phyloP scores from a whole-genome alignment of 2,113 vertebrate species.

The Leptobrachium ailaonicum region DNA sequence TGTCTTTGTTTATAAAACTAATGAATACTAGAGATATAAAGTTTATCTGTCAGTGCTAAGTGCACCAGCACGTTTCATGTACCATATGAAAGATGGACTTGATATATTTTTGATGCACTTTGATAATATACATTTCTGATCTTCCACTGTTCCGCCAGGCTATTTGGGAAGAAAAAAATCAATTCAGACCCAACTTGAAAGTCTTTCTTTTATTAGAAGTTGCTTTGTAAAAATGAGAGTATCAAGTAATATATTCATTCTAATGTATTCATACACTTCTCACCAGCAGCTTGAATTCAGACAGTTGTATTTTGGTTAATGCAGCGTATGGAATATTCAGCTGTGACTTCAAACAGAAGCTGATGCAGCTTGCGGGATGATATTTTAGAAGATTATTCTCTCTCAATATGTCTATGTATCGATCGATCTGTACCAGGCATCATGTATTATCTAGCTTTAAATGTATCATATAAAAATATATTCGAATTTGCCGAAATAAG shows the following conservation, averaged over 20 bases:
- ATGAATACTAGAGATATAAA: conserved; percentile 49
- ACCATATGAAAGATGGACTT: conserved; percentile 39
- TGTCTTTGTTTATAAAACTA: conserved; percentile 50
- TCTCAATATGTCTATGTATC: no score
- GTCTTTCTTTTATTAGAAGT: conserved; percentile 50
- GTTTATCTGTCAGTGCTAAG: conserved; percentile 49
- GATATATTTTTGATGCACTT: conserved; percentile 49
- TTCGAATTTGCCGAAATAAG: no score
- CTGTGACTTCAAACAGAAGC: not conserved
- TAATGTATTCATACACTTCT: conserved; percentile 45
- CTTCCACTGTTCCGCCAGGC: conserved; percentile 41
- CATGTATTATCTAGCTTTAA: no score
- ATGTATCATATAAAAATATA: no score
- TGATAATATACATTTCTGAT: conserved; percentile 51
- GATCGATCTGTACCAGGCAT: no score
- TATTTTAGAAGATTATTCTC: not conserved
- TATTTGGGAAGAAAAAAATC: conserved; percentile 39
- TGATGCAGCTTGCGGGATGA: not conserved
- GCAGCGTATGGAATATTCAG: conserved; percentile 11
- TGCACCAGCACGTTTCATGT: conserved; percentile 48
- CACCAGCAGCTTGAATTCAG: conserved; percentile 37
- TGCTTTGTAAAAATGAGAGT: conserved; percentile 46
- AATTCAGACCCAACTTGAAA: conserved; percentile 41
- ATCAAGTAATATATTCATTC: conserved; percentile 47
- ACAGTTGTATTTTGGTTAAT: conserved; percentile 38